Evolutionary conservation across 2,888 invertebrate genomes (phyloP), one percentile per base, ranked within the genome.

Genomic region (Nemoura dubitans): DNA sequence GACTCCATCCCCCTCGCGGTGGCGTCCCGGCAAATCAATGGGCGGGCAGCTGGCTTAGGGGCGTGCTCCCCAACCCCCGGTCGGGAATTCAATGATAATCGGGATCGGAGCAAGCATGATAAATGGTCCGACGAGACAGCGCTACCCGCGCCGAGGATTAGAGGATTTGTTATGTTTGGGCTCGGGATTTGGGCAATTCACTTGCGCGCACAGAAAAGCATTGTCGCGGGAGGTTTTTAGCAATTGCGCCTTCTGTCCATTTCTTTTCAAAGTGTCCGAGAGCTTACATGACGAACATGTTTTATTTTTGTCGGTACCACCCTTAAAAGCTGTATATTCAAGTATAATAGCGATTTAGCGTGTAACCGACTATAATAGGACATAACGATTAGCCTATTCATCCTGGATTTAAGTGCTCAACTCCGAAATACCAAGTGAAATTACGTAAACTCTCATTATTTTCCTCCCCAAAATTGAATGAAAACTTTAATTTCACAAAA

Each of bases 81-180:
- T 26, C 26, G n/a, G 26, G 84, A 59, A 84, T 27, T 84, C 76
- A 84, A 84, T 59, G 27, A 59, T 84, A 84, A 84, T 84, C 59
- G 84, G 76, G 84, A 76, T 7, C 25, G 10, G 26, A 83, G 25
- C 21, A 26, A 81, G 28, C 27, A 76, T 84, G 84, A 84, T 84
- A 84, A 84, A 84, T 84, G 59, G 76, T 76, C 14, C 14, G 59
- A 59, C 59, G 14, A 59, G 59, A 59, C 59, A 59, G 59, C 76
- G 43, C 3, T 59, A 29, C 76, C 43, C 42, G 26, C 26, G 59
- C 26, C 26, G 28, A 27, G 30, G 30, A 29, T 81, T 81, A 81
- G 26, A 28, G 84, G 84, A 84, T 84, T 76, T 59, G 59, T 84
- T 26, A 6, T 84, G 84, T 43, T 59, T 84, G 27, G 84, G 83